Evolutionary conservation across 2,797 vertebrate genomes (phyloP), one percentile per base, ranked within the genome.

Genomic region (Galagoides demidoff): DNA sequence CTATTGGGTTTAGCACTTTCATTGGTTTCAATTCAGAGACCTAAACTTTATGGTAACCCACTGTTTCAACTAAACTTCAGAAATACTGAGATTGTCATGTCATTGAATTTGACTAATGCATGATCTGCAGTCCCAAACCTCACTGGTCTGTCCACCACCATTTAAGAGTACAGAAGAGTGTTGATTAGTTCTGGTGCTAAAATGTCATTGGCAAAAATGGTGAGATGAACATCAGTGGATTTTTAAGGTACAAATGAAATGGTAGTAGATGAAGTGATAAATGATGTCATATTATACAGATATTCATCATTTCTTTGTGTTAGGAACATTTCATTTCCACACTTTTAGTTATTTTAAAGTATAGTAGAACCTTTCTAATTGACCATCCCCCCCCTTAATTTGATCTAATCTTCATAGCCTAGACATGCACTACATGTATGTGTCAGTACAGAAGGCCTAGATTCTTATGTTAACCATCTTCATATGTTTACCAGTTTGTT

Each of bases 231-330:
- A 23, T 64, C 19, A 45, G 17, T 78, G 19, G 14, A 1, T 12
- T 19, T 78, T 39, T 59, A 93, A 52, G 29, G 20, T 43, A 61
- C 8, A 92, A 74, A 85, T 57, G 55, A 49, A 68, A 77, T 63
- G 25, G 20, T 1, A 86, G 11, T 73, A 27, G 8, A 22, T 89
- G 0, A 1, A 78, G 8, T 55, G 66, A 39, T 68, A 82, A 82
- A 34, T 66, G 1, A 2, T 31, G n/a, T 19, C 25, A 68, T 13
- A 84, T 16, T n/a, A 23, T 12, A 82, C 7, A 66, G 31, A 66
- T 31, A n/a, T 66, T 66, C n/a, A 66, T 17, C 7, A n/a, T 66
- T 66, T 66, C 31, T 66, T 66, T 66, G 64, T n/a, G 31, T 66
- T 66, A 66, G 64, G 16, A 66, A 66, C 31, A n/a, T 66, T 66